phyloP scores from a whole-genome alignment of 2,797 vertebrate genomes.

The Geotria australis region DNA sequence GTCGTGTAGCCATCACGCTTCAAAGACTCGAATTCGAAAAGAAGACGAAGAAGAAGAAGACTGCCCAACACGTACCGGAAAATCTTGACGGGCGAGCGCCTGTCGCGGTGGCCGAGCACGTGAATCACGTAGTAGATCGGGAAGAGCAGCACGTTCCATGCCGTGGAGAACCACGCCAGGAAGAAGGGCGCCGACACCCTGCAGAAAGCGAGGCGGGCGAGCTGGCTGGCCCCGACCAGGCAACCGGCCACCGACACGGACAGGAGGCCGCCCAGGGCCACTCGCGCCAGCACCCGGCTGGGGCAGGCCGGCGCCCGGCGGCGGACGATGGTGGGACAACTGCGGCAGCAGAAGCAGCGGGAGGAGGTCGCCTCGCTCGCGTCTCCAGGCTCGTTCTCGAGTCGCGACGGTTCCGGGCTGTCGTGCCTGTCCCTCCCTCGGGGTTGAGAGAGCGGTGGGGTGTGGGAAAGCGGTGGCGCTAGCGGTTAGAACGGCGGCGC shows the following conservation, averaged over 20 bases:
- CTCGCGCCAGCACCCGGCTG: neutral
- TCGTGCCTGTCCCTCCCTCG: too few relatives aligned
- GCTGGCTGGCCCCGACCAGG: slow-evolving; percentile 6
- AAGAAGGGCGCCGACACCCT: slow-evolving; percentile 21
- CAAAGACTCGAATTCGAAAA: too few relatives aligned
- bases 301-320: neutral
- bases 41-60: too few relatives aligned
- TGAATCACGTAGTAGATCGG: slow-evolving; percentile 8
- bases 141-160: slow-evolving; percentile 9
- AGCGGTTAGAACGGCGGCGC: too few relatives aligned
- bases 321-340: too few relatives aligned
- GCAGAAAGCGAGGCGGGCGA: slow-evolving; percentile 46
- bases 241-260: slow-evolving; percentile 4
- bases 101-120: slow-evolving; percentile 13
- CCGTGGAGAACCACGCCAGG: slow-evolving; percentile 9
- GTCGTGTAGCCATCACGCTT: too few relatives aligned
- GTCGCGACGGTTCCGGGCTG: too few relatives aligned
- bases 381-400: too few relatives aligned
- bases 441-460: too few relatives aligned
- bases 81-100: slow-evolving; percentile 8
- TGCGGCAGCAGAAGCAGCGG: too few relatives aligned
- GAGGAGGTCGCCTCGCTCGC: too few relatives aligned
- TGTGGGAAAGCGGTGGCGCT: too few relatives aligned
- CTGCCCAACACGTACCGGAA: slow-evolving; percentile 7
- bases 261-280: slow-evolving; percentile 4